phyloP scores from a whole-genome alignment of 2,888 invertebrate species.

The Thelaira solivaga region DNA sequence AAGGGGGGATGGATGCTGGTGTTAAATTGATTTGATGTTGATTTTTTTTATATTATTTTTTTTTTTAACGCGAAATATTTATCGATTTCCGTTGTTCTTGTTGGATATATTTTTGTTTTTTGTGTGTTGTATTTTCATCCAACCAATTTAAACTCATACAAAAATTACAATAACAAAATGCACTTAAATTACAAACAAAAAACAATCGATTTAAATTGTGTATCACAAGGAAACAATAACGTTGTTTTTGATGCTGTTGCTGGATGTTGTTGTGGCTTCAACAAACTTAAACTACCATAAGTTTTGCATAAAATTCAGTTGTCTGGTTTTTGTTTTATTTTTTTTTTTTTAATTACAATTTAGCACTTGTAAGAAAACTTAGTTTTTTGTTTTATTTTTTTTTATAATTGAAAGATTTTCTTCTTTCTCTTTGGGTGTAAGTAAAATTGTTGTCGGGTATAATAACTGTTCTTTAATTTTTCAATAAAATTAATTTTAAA shows the following conservation, averaged over 20 bases:
- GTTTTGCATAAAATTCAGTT: not conserved
- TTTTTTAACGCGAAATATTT: slow-evolving; percentile 28
- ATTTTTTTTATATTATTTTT: slow-evolving; percentile 2
- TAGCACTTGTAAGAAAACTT: slow-evolving; percentile 47
- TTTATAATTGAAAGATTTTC: not conserved
- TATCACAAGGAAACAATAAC: slow-evolving; percentile 3
- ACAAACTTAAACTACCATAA: slow-evolving; percentile 32
- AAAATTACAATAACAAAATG: slow-evolving; percentile 33
- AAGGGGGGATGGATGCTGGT: slow-evolving; percentile 33
- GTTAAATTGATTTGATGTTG: slow-evolving; percentile 55
- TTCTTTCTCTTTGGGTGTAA: not conserved
- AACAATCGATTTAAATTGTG: slow-evolving; percentile 38
- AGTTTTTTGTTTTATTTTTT: not conserved
- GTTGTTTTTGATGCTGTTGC: not conserved
- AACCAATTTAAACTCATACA: slow-evolving; percentile 36
- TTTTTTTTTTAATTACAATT: slow-evolving; percentile 31
- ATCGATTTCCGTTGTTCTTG: slow-evolving; percentile 54
- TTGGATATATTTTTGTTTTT: not conserved
- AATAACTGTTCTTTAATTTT: not conserved
- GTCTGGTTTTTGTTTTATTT: slow-evolving; percentile 38
- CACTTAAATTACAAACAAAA: slow-evolving; percentile 31
- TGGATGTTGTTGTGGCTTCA: slow-evolving; percentile 13
- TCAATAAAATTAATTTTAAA: too few species aligned
- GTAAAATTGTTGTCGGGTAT: not conserved
- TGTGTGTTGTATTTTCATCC: slow-evolving; percentile 22